Percentiles rank a stretch among this genome's conserved stretches.
phyloP scores from a whole-genome alignment of 64 coral and sea anemone species.

The Catalaphyllia jardinei region DNA sequence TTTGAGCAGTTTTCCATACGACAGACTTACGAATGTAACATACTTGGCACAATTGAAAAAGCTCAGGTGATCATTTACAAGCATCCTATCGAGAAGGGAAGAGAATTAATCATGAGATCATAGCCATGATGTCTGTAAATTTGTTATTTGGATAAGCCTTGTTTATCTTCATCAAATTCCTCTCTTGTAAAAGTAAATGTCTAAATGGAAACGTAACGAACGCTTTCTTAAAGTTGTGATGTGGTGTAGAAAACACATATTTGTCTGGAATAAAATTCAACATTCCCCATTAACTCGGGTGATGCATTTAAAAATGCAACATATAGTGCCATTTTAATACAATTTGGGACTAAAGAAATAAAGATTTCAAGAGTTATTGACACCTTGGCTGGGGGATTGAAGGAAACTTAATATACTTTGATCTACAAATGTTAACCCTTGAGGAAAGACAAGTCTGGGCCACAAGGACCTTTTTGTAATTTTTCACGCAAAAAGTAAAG shows the following conservation, averaged over 20 bases:
- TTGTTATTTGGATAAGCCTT: not conserved
- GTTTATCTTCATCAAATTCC: slow-evolving; percentile 32
- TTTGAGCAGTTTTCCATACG: too few relatives aligned
- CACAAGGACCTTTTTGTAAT: not conserved
- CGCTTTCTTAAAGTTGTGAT: too few relatives aligned
- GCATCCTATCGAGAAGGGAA: not conserved
- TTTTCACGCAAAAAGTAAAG: not conserved
- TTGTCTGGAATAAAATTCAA: too few relatives aligned
- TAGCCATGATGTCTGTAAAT: not conserved
- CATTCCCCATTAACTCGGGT: too few relatives aligned
- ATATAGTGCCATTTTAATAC: too few relatives aligned
- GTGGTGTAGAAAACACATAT: too few relatives aligned
- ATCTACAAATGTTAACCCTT: not conserved
- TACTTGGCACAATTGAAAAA: too few relatives aligned
- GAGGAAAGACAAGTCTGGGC: not conserved
- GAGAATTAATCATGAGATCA: not conserved
- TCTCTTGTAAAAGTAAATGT: not conserved
- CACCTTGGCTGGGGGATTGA: not conserved
- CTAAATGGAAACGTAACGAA: not conserved
- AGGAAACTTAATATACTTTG: not conserved
- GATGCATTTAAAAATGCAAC: too few relatives aligned
- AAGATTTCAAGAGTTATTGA: not conserved
- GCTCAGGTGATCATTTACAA: too few relatives aligned
- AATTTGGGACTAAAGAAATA: not conserved
- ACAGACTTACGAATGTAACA: too few relatives aligned